Evolutionary conservation across 2,113 vertebrate species (phyloP), one percentile per base, ranked within the genome.

Genomic region (Galbula dea): DNA sequence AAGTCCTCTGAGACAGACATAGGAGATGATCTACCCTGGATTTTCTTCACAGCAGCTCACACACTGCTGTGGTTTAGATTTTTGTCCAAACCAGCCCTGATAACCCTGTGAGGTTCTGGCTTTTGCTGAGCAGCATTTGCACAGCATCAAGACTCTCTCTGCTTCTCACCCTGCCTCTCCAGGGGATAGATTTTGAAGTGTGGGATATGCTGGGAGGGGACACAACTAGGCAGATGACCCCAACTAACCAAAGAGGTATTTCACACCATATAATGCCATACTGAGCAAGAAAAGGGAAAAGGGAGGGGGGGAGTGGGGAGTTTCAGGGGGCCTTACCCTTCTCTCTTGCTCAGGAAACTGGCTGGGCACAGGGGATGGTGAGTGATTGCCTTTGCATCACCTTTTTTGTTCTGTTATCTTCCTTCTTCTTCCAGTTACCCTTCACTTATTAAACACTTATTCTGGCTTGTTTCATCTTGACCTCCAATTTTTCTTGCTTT

Each of bases 121-220:
- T 62, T 69, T 66, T 72, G 30, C 23, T 55, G 39, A 73, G 59
- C 78, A 68, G 43, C 1, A 3, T n/a, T 89, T 69, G 30, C 16
- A 6, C 57, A 58, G 66, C 75, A 65, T 36, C 34, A 19, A 13
- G 20, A 3, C 17, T 7, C 4, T 16, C 83, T 76, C 58, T 86
- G 67, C 41, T 51, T 52, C 45, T 72, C 34, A 34, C 10, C 62
- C 66, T 90, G 46, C 6, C 27, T 6, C 12, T 11, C 26, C 26
- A 43, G 41, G 21, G n/a, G 59, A 58, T 1, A 68, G 39, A 68
- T 83, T 94, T 76, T 61, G 24, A 27, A n/a, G 6, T 65, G 36
- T 4, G 3, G 0, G 2, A 17, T 87, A 58, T 0, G 0, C 20
- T 78, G 46, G 51, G 32, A 72, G 19, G 34, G 32, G 34, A 46